phyloP scores from a whole-genome alignment of 1,140 invertebrate species.

The Drosophila sp. region DNA sequence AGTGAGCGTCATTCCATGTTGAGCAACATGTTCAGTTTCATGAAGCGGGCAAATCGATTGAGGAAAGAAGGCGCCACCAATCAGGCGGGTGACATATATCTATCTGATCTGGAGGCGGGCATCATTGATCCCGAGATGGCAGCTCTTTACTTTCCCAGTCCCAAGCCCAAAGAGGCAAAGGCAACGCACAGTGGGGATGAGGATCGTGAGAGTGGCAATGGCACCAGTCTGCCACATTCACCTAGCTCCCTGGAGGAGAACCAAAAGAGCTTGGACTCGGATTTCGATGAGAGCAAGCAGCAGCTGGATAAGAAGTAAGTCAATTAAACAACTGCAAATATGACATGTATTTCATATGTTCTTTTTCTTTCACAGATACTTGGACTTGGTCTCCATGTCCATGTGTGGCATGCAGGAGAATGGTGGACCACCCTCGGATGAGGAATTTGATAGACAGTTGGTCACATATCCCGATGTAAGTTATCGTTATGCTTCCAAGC shows the following conservation, averaged over 20 bases:
- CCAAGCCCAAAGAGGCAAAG: constrained; percentile 46
- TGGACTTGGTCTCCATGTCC: constrained; percentile 89
- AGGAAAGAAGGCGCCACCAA: constrained; percentile 87
- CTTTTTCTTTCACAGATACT: constrained; percentile 76
- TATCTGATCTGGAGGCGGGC: constrained; percentile 95
- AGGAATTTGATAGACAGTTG: constrained; percentile 90
- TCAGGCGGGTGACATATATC: constrained; percentile 94
- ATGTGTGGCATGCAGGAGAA: constrained; percentile 91
- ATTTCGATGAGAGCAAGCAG: constrained; percentile 91
- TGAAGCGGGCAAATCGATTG: constrained; percentile 91
- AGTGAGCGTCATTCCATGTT: constrained; percentile 91
- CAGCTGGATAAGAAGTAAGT: constrained; percentile 87
- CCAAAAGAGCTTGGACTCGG: constrained; percentile 90
- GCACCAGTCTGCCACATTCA: constrained; percentile 96
- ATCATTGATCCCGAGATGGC: constrained; percentile 95
- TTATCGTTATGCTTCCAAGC: constrained; percentile 20
- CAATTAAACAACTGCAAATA: constrained; percentile 8
- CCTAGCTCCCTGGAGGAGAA: constrained; percentile 92
- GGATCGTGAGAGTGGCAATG: constrained; percentile 97
- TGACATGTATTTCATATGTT: not conserved
- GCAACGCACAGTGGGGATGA: constrained; percentile 88
- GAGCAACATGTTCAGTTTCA: constrained; percentile 96
- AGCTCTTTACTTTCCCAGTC: constrained; percentile 93
- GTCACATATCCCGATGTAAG: constrained; percentile 86
- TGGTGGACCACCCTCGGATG: constrained; percentile 86